phyloP scores from a whole-genome alignment of 2,888 invertebrate genomes.

The Amphipyra tragopoginis region DNA sequence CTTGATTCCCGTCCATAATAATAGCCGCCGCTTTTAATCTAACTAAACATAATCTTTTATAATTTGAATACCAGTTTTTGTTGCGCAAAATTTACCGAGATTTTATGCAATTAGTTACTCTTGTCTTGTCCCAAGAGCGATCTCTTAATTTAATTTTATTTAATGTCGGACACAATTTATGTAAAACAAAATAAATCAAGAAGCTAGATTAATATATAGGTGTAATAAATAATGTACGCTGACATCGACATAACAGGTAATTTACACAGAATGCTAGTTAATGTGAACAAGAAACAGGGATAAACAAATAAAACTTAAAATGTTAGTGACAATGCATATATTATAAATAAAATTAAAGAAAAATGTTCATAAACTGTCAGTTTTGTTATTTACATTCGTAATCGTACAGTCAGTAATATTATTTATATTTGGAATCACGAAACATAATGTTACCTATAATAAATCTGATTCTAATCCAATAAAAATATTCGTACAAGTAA shows the following conservation, averaged over 20 bases:
- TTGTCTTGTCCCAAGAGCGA: conserved; percentile 33
- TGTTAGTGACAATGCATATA: conserved; percentile 12
- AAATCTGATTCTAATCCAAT: conserved; percentile 32
- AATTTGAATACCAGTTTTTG: conserved; percentile 58
- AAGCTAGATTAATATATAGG: conserved; percentile 26
- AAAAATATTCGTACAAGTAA: conserved; percentile 33
- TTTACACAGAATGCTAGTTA: conserved; percentile 37
- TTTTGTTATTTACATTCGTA: neutral
- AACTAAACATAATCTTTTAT: conserved; percentile 44
- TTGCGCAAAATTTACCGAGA: conserved; percentile 49
- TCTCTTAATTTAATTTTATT: conserved; percentile 56
- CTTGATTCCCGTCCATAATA: conserved; percentile 29
- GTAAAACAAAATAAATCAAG: conserved; percentile 44
- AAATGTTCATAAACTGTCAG: conserved; percentile 7
- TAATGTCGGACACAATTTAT: conserved; percentile 34
- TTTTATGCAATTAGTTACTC: conserved; percentile 55
- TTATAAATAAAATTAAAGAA: conserved; percentile 10
- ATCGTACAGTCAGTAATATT: neutral
- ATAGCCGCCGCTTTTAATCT: conserved; percentile 38
- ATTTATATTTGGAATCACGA: conserved; percentile 4
- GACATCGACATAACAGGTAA: conserved; percentile 44
- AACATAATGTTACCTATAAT: conserved; percentile 5
- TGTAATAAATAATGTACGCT: conserved; percentile 52
- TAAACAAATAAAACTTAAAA: conserved; percentile 52
- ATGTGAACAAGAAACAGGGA: conserved; percentile 28